Base-by-base conservation (phyloP, 1,140 invertebrate genomes). In the Brachionus paranguensis region DNA sequence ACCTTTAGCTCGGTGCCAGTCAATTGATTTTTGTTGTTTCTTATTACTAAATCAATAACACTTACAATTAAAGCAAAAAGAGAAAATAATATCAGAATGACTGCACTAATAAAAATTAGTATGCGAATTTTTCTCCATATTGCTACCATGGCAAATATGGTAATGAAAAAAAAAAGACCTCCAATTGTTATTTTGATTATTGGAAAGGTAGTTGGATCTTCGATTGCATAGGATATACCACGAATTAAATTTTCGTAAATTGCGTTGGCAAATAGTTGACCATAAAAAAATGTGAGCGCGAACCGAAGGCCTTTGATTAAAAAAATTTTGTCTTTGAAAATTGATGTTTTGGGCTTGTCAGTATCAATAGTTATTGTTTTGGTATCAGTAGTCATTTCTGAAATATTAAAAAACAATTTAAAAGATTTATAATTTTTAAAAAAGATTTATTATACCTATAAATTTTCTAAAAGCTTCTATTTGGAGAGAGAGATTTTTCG, bases 231-330 rank as follows among this genome's bases (percentile, higher is more conserved):
- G 0, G 78, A 55, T 43, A 81, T 17, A 11, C 78, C 78, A 29
- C 78, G 17, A 1, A 81, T 81, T 45, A 81, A 64, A 47, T 81
- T 81, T 24, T 81, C 78, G 64, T 64, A 81, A 47, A 81, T 81
- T 29, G 78, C 78, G 41, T 81, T 81, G 17, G 78, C 78, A 64
- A 81, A 68, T 24, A 81, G 29, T 60, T 64, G 50, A 33, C 78
- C 78, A 81, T 81, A 81, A 64, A 81, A 81, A 81, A 81, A 68
- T 43, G 78, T 81, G 1, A 76, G 27, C 12, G 72, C 72, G 12
- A 76, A 24, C 12, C 72, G 72, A 50, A 76, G 27, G 5, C 7
- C 8, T 50, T 76, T 76, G 11, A 76, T 29, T 76, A 76, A 24
- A 11, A 76, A 20, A 27, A 50, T 0, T 27, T 17, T 11, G 27